Evolutionary conservation across 2,113 vertebrate genomes (phyloP).

Genomic region (Halichoerus grypus): DNA sequence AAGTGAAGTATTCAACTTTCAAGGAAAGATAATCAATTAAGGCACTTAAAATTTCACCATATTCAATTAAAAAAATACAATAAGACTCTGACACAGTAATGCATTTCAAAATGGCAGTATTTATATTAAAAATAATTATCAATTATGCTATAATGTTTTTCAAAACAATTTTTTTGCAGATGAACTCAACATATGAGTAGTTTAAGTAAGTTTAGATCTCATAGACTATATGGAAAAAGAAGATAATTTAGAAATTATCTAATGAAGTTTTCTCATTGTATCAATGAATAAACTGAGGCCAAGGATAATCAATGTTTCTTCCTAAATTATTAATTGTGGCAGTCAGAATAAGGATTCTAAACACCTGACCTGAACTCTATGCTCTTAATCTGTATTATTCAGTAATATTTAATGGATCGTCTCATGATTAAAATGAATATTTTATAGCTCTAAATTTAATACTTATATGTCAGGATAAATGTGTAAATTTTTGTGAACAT

Average conservation of each 20-base stretch:
- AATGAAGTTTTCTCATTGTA: not conserved
- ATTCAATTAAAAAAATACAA: not conserved
- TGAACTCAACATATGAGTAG: not conserved
- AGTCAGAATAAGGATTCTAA: not conserved
- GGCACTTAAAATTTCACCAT: not conserved
- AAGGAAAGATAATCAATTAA: not conserved
- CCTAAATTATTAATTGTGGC: not conserved
- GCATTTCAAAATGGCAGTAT: not conserved
- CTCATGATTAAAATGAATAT: not conserved
- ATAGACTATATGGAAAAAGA: not conserved
- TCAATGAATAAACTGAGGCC: not conserved
- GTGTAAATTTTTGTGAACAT: not conserved
- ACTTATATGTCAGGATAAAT: not conserved
- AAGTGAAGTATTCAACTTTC: not conserved
- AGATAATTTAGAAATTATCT: not conserved
- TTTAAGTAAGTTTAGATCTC: not conserved
- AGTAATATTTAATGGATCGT: not conserved
- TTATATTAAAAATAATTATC: constrained; percentile 22
- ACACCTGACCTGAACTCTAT: not conserved
- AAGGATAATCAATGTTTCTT: not conserved
- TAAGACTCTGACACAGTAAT: not conserved
- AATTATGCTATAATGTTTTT: not conserved
- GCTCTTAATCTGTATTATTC: not conserved
- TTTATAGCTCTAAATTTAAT: not conserved
- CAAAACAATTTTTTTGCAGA: not conserved